A percentile compares a stretch with the other conserved stretches of the same genome.
These are phyloP conservation scores for Scopus umbretta DNA, from an alignment of 2,113 vertebrate species.

Conservation along the genomic window DNA sequence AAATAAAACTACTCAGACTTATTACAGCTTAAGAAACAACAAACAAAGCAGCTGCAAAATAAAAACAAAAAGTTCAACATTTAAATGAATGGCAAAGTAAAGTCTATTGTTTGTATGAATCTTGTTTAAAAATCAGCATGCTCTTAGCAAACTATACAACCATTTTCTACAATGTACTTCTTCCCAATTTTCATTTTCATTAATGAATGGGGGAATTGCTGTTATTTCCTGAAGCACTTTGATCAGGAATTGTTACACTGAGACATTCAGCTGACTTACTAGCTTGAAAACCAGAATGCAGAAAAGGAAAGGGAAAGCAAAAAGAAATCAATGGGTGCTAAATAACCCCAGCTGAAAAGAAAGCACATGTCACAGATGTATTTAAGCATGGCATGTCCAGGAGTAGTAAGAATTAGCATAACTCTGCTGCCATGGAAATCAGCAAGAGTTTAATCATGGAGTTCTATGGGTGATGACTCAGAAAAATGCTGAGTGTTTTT, in stretches of 20 bases:
- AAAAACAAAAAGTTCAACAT: neutral
- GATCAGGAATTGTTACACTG: neutral
- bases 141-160: neutral
- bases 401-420: conserved; percentile 15
- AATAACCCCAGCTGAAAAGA: neutral
- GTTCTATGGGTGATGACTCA: neutral
- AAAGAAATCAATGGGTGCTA: neutral
- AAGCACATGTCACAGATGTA: neutral
- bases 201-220: neutral
- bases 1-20: neutral
- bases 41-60: neutral
- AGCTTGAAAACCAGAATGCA: neutral
- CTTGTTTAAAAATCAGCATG: conserved; percentile 4
- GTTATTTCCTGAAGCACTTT: neutral
- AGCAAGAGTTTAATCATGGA: neutral
- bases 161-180: neutral
- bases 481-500: neutral
- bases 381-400: neutral
- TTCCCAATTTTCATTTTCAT: neutral
- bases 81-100: neutral
- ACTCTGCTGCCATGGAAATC: neutral
- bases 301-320: neutral
- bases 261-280: neutral
- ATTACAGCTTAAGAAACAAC: neutral
- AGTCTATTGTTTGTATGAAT: neutral